A percentile compares a stretch with the other conserved stretches of the same genome.
Conservation (phyloP, 2,113 vertebrate genomes). For the Hippocampus barbouri region DNA sequence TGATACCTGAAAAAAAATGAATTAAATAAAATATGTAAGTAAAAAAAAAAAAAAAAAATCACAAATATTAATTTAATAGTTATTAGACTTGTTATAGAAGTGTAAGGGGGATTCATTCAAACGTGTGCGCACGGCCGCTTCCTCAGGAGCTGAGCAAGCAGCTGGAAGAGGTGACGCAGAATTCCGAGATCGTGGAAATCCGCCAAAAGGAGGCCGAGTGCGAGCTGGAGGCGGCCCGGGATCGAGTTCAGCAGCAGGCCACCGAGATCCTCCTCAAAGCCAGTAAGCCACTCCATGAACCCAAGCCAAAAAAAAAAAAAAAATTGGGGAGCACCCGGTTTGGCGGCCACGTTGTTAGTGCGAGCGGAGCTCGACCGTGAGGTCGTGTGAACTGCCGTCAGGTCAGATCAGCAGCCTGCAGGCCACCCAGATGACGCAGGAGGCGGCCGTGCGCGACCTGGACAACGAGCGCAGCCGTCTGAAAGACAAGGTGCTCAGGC, state of each 20-base stretch:
- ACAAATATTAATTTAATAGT: no score
- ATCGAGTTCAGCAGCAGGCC: conserved; percentile 91
- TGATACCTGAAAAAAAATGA: no score
- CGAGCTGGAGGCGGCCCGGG: conserved; percentile 89
- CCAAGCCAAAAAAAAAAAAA: background rate
- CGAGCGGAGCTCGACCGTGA: background rate
- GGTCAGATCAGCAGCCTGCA: conserved; percentile 98
- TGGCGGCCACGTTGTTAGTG: background rate
- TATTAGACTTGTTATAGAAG: no score
- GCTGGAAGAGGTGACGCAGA: conserved; percentile 92
- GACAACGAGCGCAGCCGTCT: conserved; percentile 91
- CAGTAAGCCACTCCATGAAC: conserved; percentile 74
- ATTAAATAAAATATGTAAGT: no score
- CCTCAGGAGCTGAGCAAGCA: conserved; percentile 88
- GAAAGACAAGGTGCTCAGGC: conserved; percentile 85
- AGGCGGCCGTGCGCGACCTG: conserved; percentile 93
- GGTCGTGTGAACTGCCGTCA: conserved; percentile 33
- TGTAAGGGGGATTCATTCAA: no score
- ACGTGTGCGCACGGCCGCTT: background rate
- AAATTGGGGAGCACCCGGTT: background rate
- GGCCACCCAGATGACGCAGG: conserved; percentile 96
- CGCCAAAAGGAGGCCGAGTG: conserved; percentile 95
- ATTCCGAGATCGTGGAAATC: conserved; percentile 88
- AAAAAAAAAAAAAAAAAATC: no score
- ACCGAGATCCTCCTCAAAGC: conserved; percentile 97